These are phyloP conservation scores for Ceratosolen fusciceps DNA, from an alignment of 1,140 invertebrate genomes.

Conservation along the genomic window DNA sequence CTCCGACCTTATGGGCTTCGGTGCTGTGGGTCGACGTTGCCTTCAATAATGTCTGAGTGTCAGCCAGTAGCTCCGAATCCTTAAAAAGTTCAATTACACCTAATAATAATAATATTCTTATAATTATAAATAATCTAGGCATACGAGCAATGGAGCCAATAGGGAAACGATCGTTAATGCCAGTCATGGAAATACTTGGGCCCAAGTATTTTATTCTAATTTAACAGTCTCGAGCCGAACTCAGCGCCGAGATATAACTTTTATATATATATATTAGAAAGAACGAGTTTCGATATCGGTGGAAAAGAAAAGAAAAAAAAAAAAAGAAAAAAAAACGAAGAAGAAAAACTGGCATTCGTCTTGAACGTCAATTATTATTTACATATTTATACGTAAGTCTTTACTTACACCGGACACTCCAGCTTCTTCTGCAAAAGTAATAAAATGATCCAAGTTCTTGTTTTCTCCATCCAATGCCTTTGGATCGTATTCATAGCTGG, in stretches of 20 bases:
- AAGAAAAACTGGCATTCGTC: no score
- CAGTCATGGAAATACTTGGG: no score
- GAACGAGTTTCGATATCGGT: no score
- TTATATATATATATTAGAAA: no score
- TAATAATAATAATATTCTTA: no score
- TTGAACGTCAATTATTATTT: not conserved
- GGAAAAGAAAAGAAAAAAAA: no score
- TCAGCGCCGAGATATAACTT: no score
- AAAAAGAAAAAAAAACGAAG: no score
- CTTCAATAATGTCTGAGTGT: constrained; percentile 72
- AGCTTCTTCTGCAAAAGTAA: constrained; percentile 67
- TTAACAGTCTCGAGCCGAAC: no score
- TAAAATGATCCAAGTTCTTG: constrained; percentile 70
- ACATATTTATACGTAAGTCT: not conserved
- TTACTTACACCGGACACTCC: constrained; percentile 63
- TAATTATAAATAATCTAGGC: no score
- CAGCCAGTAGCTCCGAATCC: constrained; percentile 67
- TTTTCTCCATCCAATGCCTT: constrained; percentile 69
- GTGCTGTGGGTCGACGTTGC: constrained; percentile 74
- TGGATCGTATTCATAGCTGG: constrained; percentile 71
- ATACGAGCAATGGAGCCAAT: not conserved
- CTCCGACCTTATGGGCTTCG: constrained; percentile 75
- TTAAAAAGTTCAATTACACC: constrained; percentile 48
- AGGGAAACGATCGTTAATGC: no score
- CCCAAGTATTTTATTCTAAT: no score